Evolutionary conservation across 2,888 invertebrate species (phyloP).

Genomic region (Plebejus melissa): DNA sequence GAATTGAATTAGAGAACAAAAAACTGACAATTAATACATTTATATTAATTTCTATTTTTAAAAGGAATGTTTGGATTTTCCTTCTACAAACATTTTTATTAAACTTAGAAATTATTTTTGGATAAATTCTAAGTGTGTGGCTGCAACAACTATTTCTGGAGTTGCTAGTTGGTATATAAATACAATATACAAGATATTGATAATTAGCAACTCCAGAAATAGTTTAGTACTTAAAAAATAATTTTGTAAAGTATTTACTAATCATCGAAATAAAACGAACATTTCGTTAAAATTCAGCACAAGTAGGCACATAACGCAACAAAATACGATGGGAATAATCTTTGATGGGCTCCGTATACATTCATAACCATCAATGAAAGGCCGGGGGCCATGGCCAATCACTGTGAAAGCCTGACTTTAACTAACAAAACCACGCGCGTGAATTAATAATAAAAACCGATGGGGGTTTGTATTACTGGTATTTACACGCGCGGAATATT

Average conservation of each 20-base stretch:
- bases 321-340: slow-evolving; percentile 23
- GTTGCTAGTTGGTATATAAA: too few relatives aligned
- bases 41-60: background rate
- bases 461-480: slow-evolving; percentile 37
- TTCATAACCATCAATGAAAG: slow-evolving; percentile 38
- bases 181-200: too few relatives aligned
- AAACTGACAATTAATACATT: background rate
- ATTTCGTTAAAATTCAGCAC: background rate
- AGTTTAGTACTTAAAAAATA: background rate
- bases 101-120: too few relatives aligned
- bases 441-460: slow-evolving; percentile 42
- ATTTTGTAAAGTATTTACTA: background rate
- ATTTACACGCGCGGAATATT: background rate
- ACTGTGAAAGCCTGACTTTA: slow-evolving; percentile 56
- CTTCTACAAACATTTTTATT: background rate
- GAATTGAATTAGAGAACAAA: background rate
- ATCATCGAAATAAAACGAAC: background rate
- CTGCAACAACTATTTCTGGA: too few relatives aligned
- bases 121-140: too few relatives aligned
- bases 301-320: slow-evolving; percentile 10
- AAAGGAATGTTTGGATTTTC: background rate
- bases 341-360: slow-evolving; percentile 22
- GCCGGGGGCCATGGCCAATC: slow-evolving; percentile 52
- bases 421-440: slow-evolving; percentile 49
- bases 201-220: too few relatives aligned